Conservation (phyloP, 1,140 invertebrate genomes). For the Zaprionus nigranus region DNA sequence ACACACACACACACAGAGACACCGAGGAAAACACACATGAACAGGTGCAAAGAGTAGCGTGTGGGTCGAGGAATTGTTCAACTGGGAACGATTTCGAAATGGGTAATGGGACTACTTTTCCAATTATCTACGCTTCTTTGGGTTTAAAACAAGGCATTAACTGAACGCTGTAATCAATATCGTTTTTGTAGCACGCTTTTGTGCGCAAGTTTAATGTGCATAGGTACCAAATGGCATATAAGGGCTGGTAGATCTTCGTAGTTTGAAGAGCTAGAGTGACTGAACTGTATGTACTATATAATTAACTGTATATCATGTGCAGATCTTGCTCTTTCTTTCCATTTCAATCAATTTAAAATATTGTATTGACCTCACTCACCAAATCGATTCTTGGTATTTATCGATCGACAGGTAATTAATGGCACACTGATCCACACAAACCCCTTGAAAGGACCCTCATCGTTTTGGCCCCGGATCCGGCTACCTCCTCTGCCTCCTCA, state of each 20-base stretch:
- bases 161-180: neutral
- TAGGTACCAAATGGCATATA: too few species aligned
- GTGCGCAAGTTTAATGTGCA: neutral
- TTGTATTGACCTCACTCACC: neutral
- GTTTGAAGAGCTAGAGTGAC: too few species aligned
- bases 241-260: too few species aligned
- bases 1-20: neutral
- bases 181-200: neutral
- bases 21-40: neutral
- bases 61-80: neutral
- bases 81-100: conserved; percentile 5
- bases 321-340: neutral
- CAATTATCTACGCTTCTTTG: conserved; percentile 5
- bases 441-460: neutral
- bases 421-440: neutral
- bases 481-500: neutral
- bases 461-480: too few species aligned
- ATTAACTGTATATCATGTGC: too few species aligned
- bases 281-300: too few species aligned
- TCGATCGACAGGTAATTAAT: conserved; percentile 7
- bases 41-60: neutral
- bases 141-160: neutral
- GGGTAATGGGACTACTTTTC: conserved; percentile 6
- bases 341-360: neutral
- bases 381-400: neutral